Evolutionary conservation across 2,113 vertebrate genomes (phyloP), one percentile per base, ranked within the genome.

Genomic region (Turdus rufiventris): DNA sequence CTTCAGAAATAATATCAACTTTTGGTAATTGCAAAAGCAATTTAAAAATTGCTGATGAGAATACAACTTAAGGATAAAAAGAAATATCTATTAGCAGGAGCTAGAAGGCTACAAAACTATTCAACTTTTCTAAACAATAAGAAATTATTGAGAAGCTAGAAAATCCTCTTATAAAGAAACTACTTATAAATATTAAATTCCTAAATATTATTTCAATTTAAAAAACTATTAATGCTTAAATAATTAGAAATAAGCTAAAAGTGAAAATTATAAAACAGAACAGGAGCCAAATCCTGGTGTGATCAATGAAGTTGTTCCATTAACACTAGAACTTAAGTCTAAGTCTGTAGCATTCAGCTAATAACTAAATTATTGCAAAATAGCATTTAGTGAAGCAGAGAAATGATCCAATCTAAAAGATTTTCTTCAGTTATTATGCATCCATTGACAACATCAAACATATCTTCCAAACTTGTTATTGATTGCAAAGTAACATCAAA

Each of bases 401-500:
- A 98, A 61, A 97, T 45, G 4, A 99, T 94, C 99, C 99, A 99
- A 10, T 76, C 81, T 62, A 98, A 98, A 65, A 99, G 94, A 36
- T 72, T 96, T 96, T 97, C 97, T 91, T 91, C 96, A 24, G 95
- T 89, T 94, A 98, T 19, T 66, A 80, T 84, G 74, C 97, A 98
- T 33, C 98, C 97, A 56, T 50, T 96, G 31, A 96, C 88, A 83
- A 97, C 98, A 97, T 98, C 98, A 96, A 99, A 99, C 93, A 98
- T 98, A 88, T 94, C 97, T 97, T 98, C 98, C 72, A 99, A 97
- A 82, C 84, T 97, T 84, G 86, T 53, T 94, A 99, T 91, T 80
- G 94, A 96, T 68, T 97, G 95, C 84, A 97, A 93, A 42, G 97
- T 98, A 79, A 97, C 14, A 26, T 98, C 97, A 96, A 98, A 98